These are phyloP conservation scores for Synanthedon tipuliformis DNA, from an alignment of 2,888 invertebrate genomes.

Conservation along the genomic window DNA sequence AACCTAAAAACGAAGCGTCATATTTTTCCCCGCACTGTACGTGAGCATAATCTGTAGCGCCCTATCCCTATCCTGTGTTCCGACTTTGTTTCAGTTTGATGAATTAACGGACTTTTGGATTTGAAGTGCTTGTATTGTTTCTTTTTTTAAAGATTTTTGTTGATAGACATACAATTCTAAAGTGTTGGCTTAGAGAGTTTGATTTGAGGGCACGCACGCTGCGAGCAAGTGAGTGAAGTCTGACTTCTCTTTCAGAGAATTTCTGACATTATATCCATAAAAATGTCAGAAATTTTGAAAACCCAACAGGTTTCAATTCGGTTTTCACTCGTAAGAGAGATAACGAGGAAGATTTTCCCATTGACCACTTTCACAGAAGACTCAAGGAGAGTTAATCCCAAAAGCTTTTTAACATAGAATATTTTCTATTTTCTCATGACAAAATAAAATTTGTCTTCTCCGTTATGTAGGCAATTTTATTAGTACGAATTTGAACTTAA, in stretches of 20 bases:
- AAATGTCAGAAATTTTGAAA: too few species aligned
- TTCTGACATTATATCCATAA: too few species aligned
- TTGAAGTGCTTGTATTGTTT: constrained; percentile 17
- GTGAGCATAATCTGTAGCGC: background rate
- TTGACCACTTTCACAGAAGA: background rate
- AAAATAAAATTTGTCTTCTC: background rate
- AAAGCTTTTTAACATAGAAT: background rate
- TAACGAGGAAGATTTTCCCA: too few species aligned
- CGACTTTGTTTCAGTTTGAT: constrained; percentile 14
- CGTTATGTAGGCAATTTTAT: background rate
- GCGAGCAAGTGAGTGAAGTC: too few species aligned
- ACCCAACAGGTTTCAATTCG: too few species aligned
- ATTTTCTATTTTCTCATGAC: background rate
- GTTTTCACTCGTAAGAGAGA: too few species aligned
- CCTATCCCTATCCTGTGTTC: background rate
- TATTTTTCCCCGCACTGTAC: background rate
- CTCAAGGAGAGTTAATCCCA: background rate
- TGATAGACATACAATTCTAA: too few species aligned
- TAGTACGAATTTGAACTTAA: background rate
- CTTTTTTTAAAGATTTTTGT: background rate
- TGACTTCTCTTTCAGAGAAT: too few species aligned
- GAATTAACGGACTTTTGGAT: constrained; percentile 18
- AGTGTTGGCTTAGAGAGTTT: too few species aligned
- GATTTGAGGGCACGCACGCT: too few species aligned
- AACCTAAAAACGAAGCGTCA: background rate